Evolutionary conservation across 2,888 invertebrate species (phyloP), one percentile per base, ranked within the genome.

Genomic region (Ecdyonurus torrentis): DNA sequence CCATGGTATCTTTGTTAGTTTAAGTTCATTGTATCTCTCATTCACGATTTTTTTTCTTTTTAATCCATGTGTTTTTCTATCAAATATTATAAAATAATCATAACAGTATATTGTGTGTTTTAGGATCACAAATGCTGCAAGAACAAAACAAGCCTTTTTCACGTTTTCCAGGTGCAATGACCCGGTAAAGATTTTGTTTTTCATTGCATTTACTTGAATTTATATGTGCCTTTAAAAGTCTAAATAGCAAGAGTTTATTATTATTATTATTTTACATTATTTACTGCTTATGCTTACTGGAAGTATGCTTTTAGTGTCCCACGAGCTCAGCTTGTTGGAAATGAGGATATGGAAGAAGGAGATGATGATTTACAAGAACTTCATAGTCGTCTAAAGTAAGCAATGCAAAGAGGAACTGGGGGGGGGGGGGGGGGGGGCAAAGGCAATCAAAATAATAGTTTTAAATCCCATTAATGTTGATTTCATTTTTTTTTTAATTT

Each of bases 321-420:
- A 10, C 37, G 37, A 5, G 15, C 37, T 15, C 37, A 37, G 37
- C 5, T 37, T 5, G 37, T 37, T 37, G 37, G 7, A 37, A 15
- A 37, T 37, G 37, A 37, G 15, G 59, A 50, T 22, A 60, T 25
- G 2, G 60, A 63, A 60, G 63, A 63, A n/a, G 58, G 59, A 23
- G 65, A 64, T 25, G 65, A 64, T 59, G 60, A 76, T 24, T 69
- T 73, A 58, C 67, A 68, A 15, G 75, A 76, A 61, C 69, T 77
- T 19, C 75, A 75, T 65, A 69, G 70, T 59, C 76, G 74, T 68
- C 72, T 77, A 15, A 73, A 73, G 74, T 76, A 70, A 65, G 70
- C 63, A n/a, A n/a, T n/a, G n/a, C n/a, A n/a, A n/a, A n/a, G n/a
- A n/a, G n/a, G n/a, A n/a, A n/a, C n/a, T n/a, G n/a, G n/a, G n/a